Percentiles rank a stretch among this genome's conserved stretches.
Evolutionary conservation across 2,888 invertebrate species (phyloP).

Genomic region (Lucinisca nassula): DNA sequence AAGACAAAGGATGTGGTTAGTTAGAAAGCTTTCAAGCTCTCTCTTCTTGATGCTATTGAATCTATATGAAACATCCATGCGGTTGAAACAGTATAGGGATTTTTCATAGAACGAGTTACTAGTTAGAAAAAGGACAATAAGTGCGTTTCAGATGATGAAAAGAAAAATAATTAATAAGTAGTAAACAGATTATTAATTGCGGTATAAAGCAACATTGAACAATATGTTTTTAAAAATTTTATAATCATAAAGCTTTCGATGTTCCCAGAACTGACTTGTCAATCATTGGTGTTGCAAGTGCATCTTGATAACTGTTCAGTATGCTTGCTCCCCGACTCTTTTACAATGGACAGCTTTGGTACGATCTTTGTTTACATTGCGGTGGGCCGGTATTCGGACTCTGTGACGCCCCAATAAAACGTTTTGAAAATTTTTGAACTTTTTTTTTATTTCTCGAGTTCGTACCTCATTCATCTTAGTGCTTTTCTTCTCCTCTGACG

Average conservation of each 20-base stretch:
- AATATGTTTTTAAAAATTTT: background rate
- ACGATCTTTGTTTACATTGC: too few relatives aligned
- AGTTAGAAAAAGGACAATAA: background rate
- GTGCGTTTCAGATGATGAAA: background rate
- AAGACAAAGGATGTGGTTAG: constrained; percentile 7
- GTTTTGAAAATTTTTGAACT: too few relatives aligned
- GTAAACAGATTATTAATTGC: background rate
- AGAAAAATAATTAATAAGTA: background rate
- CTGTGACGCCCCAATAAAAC: too few relatives aligned
- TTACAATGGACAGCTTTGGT: too few relatives aligned
- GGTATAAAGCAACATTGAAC: background rate
- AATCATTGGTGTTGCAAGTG: too few relatives aligned
- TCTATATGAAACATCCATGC: background rate
- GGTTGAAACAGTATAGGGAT: background rate
- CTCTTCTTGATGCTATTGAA: background rate
- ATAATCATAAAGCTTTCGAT: background rate
- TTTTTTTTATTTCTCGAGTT: too few relatives aligned
- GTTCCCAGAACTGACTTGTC: too few relatives aligned
- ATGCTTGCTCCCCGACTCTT: too few relatives aligned
- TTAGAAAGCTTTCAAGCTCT: background rate
- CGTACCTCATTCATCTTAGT: too few relatives aligned
- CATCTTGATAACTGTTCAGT: too few relatives aligned
- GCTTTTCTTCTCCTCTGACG: too few relatives aligned
- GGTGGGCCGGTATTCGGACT: too few relatives aligned
- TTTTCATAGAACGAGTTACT: background rate